phyloP scores from a whole-genome alignment of 2,888 invertebrate species.

The Graphium colonna region DNA sequence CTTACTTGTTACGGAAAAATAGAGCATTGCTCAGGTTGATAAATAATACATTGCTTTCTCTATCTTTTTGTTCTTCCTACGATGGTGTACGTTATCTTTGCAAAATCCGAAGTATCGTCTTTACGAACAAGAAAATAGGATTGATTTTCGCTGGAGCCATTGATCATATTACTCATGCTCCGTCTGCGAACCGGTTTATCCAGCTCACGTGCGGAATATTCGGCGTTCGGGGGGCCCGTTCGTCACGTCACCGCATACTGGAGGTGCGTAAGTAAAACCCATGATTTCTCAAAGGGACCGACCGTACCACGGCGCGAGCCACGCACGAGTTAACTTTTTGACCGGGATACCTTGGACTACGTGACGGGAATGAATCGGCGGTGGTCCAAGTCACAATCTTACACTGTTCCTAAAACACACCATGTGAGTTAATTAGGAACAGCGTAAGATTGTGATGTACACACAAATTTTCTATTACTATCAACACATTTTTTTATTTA shows the following conservation, averaged over 20 bases:
- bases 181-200: not conserved
- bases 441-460: too few relatives aligned
- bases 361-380: constrained; percentile 59
- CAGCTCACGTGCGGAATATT: constrained; percentile 29
- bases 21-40: too few relatives aligned
- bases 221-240: constrained; percentile 7
- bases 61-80: too few relatives aligned
- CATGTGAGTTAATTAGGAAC: too few relatives aligned
- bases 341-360: constrained; percentile 71
- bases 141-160: not conserved
- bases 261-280: constrained; percentile 55
- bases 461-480: too few relatives aligned
- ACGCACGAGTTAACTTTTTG: constrained; percentile 76
- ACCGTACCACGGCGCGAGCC: constrained; percentile 36
- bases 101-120: too few relatives aligned
- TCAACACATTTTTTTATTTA: too few relatives aligned
- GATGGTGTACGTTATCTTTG: too few relatives aligned
- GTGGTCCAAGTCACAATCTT: constrained; percentile 31
- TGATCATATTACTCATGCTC: not conserved
- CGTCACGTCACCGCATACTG: constrained; percentile 35
- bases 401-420: too few relatives aligned
- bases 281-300: constrained; percentile 75
- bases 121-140: too few relatives aligned
- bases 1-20: too few relatives aligned
- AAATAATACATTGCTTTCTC: too few relatives aligned